Base-by-base conservation (phyloP, 2,113 vertebrate species). In the Gavia stellata region DNA sequence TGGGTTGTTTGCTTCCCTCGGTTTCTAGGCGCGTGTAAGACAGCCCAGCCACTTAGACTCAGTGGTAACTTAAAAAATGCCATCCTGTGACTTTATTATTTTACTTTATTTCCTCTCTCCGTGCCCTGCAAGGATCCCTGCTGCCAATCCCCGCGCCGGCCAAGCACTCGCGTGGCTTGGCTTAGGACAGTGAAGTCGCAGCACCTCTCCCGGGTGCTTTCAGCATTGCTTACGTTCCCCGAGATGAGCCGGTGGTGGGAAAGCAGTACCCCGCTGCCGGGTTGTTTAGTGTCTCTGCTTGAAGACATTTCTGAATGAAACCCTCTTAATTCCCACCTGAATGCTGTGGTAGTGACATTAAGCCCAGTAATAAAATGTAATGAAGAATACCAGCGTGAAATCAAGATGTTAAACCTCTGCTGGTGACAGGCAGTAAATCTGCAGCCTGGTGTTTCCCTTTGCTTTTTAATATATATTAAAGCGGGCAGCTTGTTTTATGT, bases 351-450 rank as follows among this genome's bases (percentile, higher is more conserved):
- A 40, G 53, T 7, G 40, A n/a, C 80, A 62, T 85, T 81, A 82
- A 93, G 65, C 75, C 78, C 23, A 8, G 88, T 65, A 66, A 73
- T 95, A 89, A 96, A 97, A 91, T 0, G 31, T 63, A 77, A 94
- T 52, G 94, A 91, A 68, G 87, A 94, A 95, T 81, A 88, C 71
- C 95, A 80, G 88, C 21, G 42, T 95, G 97, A 93, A 96, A 96
- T 92, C 3, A 88, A 96, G 96, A 94, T 91, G 92, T 94, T 89
- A 85, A 97, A 94, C 66, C 84, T 92, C 84, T 61, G 61, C 78
- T 61, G 29, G 80, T 61, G 94, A 73, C 88, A 56, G 88, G 80
- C 83, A 62, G 68, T 92, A 81, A 85, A 96, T 92, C 74, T 88
- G 79, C 81, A 93, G 92, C 50, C 79, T 34, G 40, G 74, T 28